Evolutionary conservation across 2,113 vertebrate species (phyloP), one percentile per base, ranked within the genome.

Genomic region (Addax nasomaculatus): DNA sequence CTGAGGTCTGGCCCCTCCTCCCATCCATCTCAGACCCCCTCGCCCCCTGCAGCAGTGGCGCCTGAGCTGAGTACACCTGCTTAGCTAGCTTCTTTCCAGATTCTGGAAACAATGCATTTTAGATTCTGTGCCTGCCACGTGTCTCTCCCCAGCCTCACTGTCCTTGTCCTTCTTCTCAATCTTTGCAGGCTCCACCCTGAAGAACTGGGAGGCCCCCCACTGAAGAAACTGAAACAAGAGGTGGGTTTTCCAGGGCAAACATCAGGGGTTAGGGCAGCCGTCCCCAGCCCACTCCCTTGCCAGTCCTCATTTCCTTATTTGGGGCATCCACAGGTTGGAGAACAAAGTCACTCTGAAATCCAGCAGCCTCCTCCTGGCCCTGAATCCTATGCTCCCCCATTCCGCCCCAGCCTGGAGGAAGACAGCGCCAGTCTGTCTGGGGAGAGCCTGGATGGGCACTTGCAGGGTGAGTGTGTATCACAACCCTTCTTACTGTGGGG

Each of bases 181-280:
- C 93, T 93, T 51, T 10, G 4, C 97, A 99, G 99, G 98, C 98
- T 99, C 7, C 99, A 99, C 70, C 57, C 99, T 10, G 99, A 99
- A 88, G 99, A 99, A 57, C 23, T 98, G 14, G 98, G 98, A 76
- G 98, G 98, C 6, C 86, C 98, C 1, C 97, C 85, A 8, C 98
- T 99, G 79, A 99, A 99, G 98, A 99, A 99, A 96, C 98, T 99
- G 64, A 99, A 99, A 98, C 99, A 99, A 45, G 99, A 99, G 99
- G 99, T 99, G 96, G 98, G 99, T 97, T 53, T 43, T 36, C 33
- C 0, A 73, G 64, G 29, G 16, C n/a, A 2, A 2, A 29, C 23
- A 4, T 15, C 21, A 30, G 27, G 11, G 15, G 33, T 76, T 5
- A 33, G 57, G 2, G 2, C 5, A 12, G 45, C 29, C 25, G 51